Conservation (phyloP, 2,113 vertebrate species). For the Gallinago media region DNA sequence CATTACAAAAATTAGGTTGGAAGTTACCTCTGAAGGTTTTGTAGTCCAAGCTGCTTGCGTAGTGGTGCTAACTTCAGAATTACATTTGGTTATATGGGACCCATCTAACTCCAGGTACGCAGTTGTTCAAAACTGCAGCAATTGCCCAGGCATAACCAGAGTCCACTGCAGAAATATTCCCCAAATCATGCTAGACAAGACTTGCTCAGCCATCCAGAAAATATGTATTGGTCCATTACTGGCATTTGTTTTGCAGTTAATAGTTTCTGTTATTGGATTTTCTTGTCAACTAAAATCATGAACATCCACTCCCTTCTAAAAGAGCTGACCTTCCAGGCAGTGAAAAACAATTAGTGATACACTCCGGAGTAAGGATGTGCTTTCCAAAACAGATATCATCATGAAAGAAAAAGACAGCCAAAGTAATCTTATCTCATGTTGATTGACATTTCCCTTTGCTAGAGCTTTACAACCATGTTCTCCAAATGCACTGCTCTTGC, state of each 20-base stretch:
- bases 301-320: not conserved
- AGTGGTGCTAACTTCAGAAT: not conserved
- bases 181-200: not conserved
- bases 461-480: not conserved
- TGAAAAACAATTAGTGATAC: constrained; percentile 52
- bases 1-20: not conserved
- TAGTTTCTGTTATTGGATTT: not conserved
- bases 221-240: not conserved
- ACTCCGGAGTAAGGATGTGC: constrained; percentile 26
- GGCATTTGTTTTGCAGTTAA: not conserved
- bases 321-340: constrained; percentile 45
- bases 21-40: not conserved
- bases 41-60: not conserved
- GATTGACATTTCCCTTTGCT: not conserved
- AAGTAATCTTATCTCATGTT: not conserved
- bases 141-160: not conserved
- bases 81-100: not conserved
- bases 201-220: not conserved
- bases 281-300: not conserved
- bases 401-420: constrained; percentile 19
- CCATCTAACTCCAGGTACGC: not conserved
- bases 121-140: not conserved
- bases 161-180: not conserved
- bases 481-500: not conserved
- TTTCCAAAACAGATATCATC: constrained; percentile 29